A percentile compares a stretch with the other conserved stretches of the same genome.
Conservation (phyloP, 2,888 invertebrate species). For the Thera britannica region DNA sequence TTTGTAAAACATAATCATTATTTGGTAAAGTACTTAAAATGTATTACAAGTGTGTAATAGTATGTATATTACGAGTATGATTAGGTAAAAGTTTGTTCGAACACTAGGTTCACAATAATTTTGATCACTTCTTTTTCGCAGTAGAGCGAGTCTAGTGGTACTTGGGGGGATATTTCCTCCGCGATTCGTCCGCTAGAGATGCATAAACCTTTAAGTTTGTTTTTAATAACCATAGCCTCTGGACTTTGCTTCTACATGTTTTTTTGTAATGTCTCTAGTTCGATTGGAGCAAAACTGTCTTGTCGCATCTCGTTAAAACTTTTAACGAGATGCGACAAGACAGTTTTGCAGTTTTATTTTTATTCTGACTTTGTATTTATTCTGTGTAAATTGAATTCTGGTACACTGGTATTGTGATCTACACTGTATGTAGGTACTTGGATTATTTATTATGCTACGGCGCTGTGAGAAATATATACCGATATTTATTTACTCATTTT, state of each 20-base stretch:
- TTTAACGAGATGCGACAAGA: constrained; percentile 29
- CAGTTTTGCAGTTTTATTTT: constrained; percentile 30
- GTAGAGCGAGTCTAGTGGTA: background rate
- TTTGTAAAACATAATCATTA: background rate
- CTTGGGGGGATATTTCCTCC: background rate
- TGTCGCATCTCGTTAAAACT: constrained; percentile 48
- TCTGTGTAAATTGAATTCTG: background rate
- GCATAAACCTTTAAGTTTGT: constrained; percentile 47
- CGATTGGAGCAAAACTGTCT: constrained; percentile 41
- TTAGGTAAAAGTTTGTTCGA: too few species aligned
- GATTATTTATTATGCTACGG: background rate
- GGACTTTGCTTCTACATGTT: constrained; percentile 47
- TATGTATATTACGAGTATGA: too few species aligned
- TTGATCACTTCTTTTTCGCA: background rate
- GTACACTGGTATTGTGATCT: background rate
- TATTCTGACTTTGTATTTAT: background rate
- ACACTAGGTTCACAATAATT: too few species aligned
- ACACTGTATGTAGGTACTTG: background rate
- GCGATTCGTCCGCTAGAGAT: constrained; percentile 15
- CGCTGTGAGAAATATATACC: background rate
- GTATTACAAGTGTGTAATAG: too few species aligned
- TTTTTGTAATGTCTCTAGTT: constrained; percentile 37
- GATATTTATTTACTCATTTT: background rate
- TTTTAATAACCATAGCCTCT: constrained; percentile 60
- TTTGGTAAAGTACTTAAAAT: background rate